Evolutionary conservation across 2,888 invertebrate genomes (phyloP).

Genomic region (Platycheirus rosarum): DNA sequence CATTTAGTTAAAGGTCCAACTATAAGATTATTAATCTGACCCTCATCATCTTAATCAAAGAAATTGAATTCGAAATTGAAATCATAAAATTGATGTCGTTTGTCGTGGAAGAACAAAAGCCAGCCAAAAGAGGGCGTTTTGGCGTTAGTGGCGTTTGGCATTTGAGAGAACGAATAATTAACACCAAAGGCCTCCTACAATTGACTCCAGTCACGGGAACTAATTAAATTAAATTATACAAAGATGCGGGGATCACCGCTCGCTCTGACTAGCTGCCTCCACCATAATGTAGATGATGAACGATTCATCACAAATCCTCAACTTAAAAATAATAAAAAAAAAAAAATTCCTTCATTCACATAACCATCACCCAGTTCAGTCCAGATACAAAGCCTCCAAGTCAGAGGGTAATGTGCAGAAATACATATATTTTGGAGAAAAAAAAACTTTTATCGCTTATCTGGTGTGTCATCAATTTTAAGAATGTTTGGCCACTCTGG

Average conservation of each 20-base stretch:
- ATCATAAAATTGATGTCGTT: slow-evolving; percentile 32
- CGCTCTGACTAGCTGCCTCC: not conserved
- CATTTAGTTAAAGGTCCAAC: slow-evolving; percentile 19
- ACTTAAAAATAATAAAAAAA: slow-evolving; percentile 23
- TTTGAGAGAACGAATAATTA: slow-evolving; percentile 62
- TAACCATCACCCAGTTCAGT: not conserved
- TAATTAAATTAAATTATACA: slow-evolving; percentile 71
- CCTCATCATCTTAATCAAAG: slow-evolving; percentile 54
- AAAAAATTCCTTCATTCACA: slow-evolving; percentile 1
- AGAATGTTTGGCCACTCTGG: slow-evolving; percentile 38
- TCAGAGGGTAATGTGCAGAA: slow-evolving; percentile 17
- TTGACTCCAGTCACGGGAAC: slow-evolving; percentile 68
- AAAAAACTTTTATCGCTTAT: slow-evolving; percentile 32
- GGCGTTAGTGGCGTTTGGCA: not conserved
- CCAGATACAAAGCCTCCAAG: slow-evolving; percentile 8
- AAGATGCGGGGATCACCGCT: slow-evolving; percentile 65
- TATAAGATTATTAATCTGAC: slow-evolving; percentile 34
- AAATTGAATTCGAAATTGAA: slow-evolving; percentile 45
- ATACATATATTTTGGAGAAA: not conserved
- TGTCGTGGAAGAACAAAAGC: not conserved
- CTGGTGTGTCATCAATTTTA: slow-evolving; percentile 45
- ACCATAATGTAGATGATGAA: slow-evolving; percentile 25
- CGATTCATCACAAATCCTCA: slow-evolving; percentile 47
- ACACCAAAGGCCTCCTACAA: slow-evolving; percentile 67
- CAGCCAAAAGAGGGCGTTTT: not conserved